Evolutionary conservation across 2,888 invertebrate species (phyloP).

Genomic region (Polia nebulosa): DNA sequence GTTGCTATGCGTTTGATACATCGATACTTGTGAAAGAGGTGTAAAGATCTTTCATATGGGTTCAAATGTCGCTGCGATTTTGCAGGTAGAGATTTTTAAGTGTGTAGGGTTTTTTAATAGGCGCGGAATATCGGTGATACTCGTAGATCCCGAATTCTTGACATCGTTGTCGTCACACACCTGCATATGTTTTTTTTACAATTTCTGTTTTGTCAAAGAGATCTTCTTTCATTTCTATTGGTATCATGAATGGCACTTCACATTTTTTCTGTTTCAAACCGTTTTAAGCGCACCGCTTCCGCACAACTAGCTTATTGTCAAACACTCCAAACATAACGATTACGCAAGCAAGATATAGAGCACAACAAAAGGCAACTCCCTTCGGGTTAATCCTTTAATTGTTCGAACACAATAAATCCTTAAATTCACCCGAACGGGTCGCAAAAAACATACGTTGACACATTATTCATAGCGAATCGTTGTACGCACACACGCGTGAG

Average conservation of each 20-base stretch:
- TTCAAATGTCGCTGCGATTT: slow-evolving; percentile 17
- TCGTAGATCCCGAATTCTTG: not conserved
- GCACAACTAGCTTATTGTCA: slow-evolving; percentile 51
- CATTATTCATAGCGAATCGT: slow-evolving; percentile 62
- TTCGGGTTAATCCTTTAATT: slow-evolving; percentile 63
- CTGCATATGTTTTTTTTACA: slow-evolving; percentile 7
- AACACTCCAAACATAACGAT: slow-evolving; percentile 49
- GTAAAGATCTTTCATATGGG: slow-evolving; percentile 50
- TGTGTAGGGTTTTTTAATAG: not conserved
- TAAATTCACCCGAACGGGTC: slow-evolving; percentile 52
- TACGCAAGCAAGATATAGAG: slow-evolving; percentile 46
- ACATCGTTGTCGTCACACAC: slow-evolving; percentile 12
- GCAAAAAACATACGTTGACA: slow-evolving; percentile 64
- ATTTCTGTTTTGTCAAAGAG: slow-evolving; percentile 5
- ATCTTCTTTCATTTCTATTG: slow-evolving; percentile 21
- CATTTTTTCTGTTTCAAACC: slow-evolving; percentile 27
- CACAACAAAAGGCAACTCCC: slow-evolving; percentile 51
- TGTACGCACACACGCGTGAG: slow-evolving; percentile 41
- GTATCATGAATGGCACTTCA: slow-evolving; percentile 29
- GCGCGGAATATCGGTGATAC: not conserved
- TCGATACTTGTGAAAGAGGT: slow-evolving; percentile 75
- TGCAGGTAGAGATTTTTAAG: slow-evolving; percentile 30
- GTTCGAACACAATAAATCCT: slow-evolving; percentile 60
- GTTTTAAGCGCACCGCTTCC: slow-evolving; percentile 42
- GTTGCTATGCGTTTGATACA: slow-evolving; percentile 86